Evolutionary conservation across 2,113 vertebrate genomes (phyloP).

Genomic region (Zapus hudsonius): DNA sequence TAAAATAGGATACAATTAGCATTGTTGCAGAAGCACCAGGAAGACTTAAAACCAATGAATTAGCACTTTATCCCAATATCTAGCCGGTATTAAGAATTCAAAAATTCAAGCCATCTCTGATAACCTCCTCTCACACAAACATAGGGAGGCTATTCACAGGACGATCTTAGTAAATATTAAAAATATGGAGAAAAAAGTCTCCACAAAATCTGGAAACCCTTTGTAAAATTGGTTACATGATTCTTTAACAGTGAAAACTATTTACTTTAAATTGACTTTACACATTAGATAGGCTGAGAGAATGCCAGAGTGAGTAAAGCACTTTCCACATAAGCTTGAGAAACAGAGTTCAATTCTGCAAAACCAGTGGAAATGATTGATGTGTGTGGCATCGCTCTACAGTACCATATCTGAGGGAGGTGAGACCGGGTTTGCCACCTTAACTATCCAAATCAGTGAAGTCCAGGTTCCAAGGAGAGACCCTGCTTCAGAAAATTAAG

Average conservation of each 20-base stretch:
- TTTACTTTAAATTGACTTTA: slow-evolving; percentile 3
- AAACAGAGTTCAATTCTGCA: too few species aligned
- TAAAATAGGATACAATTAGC: slow-evolving; percentile 49
- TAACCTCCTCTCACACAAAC: not conserved
- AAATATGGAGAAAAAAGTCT: not conserved
- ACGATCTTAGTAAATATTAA: not conserved
- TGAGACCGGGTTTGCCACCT: too few species aligned
- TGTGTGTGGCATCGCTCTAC: too few species aligned
- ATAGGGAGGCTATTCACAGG: not conserved
- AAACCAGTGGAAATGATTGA: too few species aligned
- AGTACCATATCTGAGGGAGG: too few species aligned
- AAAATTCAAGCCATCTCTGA: not conserved
- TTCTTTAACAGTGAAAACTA: not conserved
- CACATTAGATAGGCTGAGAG: not conserved
- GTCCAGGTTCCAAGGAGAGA: too few species aligned
- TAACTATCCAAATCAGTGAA: too few species aligned
- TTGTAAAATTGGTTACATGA: not conserved
- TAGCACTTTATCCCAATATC: not conserved
- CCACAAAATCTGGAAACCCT: not conserved
- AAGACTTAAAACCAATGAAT: slow-evolving; percentile 34
- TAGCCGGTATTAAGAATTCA: slow-evolving; percentile 3
- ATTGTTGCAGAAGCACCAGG: not conserved
- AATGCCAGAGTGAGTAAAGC: too few species aligned
- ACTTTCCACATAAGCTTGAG: too few species aligned
- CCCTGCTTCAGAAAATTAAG: too few species aligned